Percentiles rank a stretch among this genome's conserved stretches.
Evolutionary conservation across 2,797 vertebrate species (phyloP).

Genomic region (Allobates femoralis): DNA sequence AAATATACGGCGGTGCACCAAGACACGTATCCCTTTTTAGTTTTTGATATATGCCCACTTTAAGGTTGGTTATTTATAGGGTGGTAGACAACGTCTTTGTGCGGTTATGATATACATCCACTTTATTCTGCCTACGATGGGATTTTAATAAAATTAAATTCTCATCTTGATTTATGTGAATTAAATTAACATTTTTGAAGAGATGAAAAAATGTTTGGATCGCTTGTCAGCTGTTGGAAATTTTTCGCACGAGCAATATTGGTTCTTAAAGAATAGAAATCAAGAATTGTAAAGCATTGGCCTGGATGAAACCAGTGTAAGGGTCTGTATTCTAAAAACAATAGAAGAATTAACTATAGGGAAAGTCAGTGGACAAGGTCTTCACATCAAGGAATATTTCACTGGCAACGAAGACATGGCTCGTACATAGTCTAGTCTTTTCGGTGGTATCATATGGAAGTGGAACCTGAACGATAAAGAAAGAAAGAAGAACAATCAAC

Average conservation of each 20-base stretch:
- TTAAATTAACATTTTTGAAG: constrained; percentile 26
- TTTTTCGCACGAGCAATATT: neutral
- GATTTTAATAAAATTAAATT: constrained; percentile 10
- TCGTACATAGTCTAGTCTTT: no score
- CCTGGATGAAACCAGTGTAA: neutral
- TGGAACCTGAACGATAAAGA: no score
- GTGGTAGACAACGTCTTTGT: constrained; percentile 16
- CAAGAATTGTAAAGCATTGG: neutral
- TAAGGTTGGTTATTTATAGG: constrained; percentile 35
- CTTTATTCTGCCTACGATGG: constrained; percentile 10
- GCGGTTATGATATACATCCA: constrained; percentile 17
- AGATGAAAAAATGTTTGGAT: neutral
- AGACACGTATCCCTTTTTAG: constrained; percentile 18
- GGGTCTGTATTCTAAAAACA: no score
- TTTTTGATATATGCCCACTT: constrained; percentile 53
- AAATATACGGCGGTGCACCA: constrained; percentile 10
- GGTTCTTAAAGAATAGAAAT: neutral
- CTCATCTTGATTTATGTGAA: constrained; percentile 30
- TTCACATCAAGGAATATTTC: no score
- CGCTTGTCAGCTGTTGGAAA: neutral
- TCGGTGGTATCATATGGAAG: no score
- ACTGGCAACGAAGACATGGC: no score
- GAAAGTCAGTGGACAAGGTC: no score
- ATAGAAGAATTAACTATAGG: no score
- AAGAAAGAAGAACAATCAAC: no score